Base-by-base conservation (phyloP, 2,888 invertebrate species). In the Epistrophe eligans region DNA sequence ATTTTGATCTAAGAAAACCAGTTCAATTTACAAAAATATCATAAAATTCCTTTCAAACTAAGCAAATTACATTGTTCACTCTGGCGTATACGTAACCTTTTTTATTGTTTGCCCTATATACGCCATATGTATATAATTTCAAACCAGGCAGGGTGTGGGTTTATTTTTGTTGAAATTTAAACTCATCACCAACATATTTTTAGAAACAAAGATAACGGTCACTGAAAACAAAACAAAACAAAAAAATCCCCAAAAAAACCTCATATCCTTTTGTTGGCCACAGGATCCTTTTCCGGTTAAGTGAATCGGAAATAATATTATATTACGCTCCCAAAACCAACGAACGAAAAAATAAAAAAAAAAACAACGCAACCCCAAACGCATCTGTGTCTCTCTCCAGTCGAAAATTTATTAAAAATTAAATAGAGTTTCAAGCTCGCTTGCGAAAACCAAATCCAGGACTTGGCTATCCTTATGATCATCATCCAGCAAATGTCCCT, bases 281-380 rank as follows among this genome's bases (percentile, higher is more conserved):
- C 76, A 87, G 71, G 67, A 71, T 83, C 87, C 87, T 77, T 79
- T 87, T 87, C 87, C 87, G 79, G 83, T 87, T 83, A 83, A 87
- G 83, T 87, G 87, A 72, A 79, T 82, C 76, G 87, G 79, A 87
- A 87, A 83, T 79, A 82, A 83, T 87, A 79, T 79, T 72, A 83
- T 79, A 87, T 87, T 87, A 67, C 76, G 55, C 76, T 58, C 50
- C 66, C 50, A 72, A 72, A 80, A n/a, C 66, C 55, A 45, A 19
- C 32, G 19, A 66, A 43, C 28, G 17, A 32, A 57, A 2, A 8
- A 15, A 45, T 50, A 57, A 17, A 70, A 55, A 32, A 19, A 60
- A 43, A 9, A 32, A 40, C 6, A 50, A 32, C 15, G 24, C 15
- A 67, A 62, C 35, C 50, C 38, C n/a, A 48, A 50, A 62, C 70